A percentile compares a stretch with the other conserved stretches of the same genome.
Conservation (phyloP, 2,888 invertebrate species). For the Nephrotoma guestfalica region DNA sequence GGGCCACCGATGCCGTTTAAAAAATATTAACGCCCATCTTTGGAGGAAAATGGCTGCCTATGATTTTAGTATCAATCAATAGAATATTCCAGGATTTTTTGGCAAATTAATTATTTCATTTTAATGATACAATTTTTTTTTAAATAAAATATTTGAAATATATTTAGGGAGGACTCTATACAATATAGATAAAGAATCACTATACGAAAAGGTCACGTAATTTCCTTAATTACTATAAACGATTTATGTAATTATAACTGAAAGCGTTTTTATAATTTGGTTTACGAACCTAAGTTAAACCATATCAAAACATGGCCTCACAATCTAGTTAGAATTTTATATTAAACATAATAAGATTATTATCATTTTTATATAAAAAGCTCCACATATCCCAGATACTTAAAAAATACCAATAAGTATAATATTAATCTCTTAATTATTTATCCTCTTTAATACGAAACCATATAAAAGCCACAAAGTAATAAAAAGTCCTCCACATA, state of each 20-base stretch:
- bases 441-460: not conserved
- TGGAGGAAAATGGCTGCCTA: too few species aligned
- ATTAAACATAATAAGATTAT: not conserved
- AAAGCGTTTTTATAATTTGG: not conserved
- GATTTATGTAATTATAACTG: not conserved
- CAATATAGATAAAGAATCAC: too few species aligned
- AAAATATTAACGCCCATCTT: too few species aligned
- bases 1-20: too few species aligned
- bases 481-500: not conserved
- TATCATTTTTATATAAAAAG: not conserved
- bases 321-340: not conserved
- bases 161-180: too few species aligned
- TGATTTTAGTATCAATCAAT: too few species aligned
- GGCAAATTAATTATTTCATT: too few species aligned
- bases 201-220: too few species aligned
- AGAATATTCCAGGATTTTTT: too few species aligned
- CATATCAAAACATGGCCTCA: not conserved
- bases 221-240: too few species aligned
- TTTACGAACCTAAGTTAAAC: not conserved
- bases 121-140: too few species aligned
- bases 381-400: not conserved
- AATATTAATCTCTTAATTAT: not conserved
- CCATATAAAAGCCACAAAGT: not conserved
- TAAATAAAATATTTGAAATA: too few species aligned
- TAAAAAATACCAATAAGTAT: not conserved